A percentile compares a stretch with the other conserved stretches of the same genome.
These are phyloP conservation scores for Ooceraea biroi DNA, from an alignment of 1,140 invertebrate genomes.

Conservation along the genomic window DNA sequence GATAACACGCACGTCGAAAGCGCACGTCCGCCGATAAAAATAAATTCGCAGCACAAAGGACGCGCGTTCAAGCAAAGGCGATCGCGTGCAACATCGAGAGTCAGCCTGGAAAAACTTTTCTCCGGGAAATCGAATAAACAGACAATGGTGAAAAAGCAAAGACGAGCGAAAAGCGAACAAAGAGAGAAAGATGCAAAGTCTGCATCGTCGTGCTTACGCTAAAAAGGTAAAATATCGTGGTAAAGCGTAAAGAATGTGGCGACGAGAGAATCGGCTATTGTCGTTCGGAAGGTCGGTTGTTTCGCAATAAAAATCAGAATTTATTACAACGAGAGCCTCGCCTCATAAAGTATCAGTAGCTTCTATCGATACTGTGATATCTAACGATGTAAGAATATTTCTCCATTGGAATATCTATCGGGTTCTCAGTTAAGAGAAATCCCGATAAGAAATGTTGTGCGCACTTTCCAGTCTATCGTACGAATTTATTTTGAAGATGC, in stretches of 20 bases:
- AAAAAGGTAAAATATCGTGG: conserved; percentile 17
- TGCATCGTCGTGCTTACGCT: background rate
- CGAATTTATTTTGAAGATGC: background rate
- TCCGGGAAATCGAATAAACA: conserved; percentile 4
- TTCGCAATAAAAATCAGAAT: conserved; percentile 62
- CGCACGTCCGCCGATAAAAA: conserved; percentile 30
- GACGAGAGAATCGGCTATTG: background rate
- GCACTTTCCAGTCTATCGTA: background rate
- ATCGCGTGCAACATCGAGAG: background rate
- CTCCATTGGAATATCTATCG: no score
- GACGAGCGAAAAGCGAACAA: background rate
- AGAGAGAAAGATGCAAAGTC: background rate
- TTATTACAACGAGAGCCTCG: conserved; percentile 43
- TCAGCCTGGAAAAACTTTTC: background rate
- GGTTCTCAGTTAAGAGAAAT: no score
- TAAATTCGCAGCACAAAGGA: conserved; percentile 22
- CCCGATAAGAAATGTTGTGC: background rate
- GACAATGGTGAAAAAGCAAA: background rate
- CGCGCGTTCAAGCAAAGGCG: conserved; percentile 12
- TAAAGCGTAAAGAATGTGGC: background rate
- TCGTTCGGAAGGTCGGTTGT: conserved; percentile 2
- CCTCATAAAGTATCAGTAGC: conserved; percentile 9
- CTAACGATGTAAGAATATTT: background rate
- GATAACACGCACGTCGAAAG: background rate
- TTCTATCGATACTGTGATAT: background rate